Conservation (phyloP, 1,140 invertebrate genomes). For the Nixonia krombeini region DNA sequence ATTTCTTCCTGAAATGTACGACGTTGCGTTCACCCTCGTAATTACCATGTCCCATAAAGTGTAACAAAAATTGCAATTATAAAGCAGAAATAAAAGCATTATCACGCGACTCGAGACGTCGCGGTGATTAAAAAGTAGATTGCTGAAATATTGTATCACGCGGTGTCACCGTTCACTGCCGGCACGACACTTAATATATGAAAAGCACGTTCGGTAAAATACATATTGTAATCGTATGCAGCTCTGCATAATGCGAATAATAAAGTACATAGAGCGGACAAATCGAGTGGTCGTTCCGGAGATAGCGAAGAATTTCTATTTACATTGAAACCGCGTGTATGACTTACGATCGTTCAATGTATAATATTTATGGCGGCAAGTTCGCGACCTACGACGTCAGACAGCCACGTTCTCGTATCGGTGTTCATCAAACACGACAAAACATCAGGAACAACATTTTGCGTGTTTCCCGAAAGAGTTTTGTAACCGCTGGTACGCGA, state of each 20-base stretch:
- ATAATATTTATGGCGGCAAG: constrained; percentile 48
- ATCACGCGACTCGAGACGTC: too few relatives aligned
- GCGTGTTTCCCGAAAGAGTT: neutral
- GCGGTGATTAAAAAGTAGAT: too few relatives aligned
- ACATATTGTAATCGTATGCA: constrained; percentile 13
- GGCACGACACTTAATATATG: constrained; percentile 1
- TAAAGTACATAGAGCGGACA: constrained; percentile 20
- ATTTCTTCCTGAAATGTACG: too few relatives aligned
- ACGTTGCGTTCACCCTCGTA: too few relatives aligned
- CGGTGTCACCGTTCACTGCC: neutral
- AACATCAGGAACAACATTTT: constrained; percentile 13
- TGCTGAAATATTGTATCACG: too few relatives aligned
- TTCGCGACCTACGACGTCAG: constrained; percentile 15
- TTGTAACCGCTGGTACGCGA: neutral
- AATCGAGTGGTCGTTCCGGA: constrained; percentile 31
- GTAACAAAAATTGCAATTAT: too few relatives aligned
- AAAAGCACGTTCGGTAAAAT: neutral
- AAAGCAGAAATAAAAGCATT: too few relatives aligned
- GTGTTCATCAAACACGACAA: constrained; percentile 8
- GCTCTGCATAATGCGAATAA: constrained; percentile 20
- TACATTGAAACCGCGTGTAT: constrained; percentile 37
- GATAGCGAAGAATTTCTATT: constrained; percentile 46
- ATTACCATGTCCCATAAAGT: too few relatives aligned
- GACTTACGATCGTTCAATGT: constrained; percentile 51
- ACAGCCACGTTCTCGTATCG: constrained; percentile 19